Base-by-base conservation (phyloP, 1,140 invertebrate genomes). In the Lethocerus indicus region DNA sequence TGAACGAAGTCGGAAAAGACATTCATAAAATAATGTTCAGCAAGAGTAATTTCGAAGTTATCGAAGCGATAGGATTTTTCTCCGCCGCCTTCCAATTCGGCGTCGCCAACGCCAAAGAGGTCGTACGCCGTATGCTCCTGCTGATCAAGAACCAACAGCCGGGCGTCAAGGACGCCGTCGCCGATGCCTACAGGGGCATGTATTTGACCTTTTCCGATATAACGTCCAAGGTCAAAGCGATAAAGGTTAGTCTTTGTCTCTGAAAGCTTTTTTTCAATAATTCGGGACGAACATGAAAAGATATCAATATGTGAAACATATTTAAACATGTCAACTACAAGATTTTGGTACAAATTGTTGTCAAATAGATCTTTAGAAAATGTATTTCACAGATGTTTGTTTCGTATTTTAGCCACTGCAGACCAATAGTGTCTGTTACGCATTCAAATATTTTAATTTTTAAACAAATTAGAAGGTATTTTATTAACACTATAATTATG, bases 51-150 rank as follows among this genome's bases (percentile, higher is more conserved):
- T 72, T 79, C 1, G 88, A 91, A 63, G 79, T 88, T 0, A 71
- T 80, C 29, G 88, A 91, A 66, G 79, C 87, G 0, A 81, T 90
- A 36, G 76, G 84, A 43, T 85, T 92, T 60, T 83, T 92, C 54
- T 83, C 83, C 0, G 76, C 76, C 0, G 82, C 82, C 3, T 81
- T 78, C 60, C 75, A 84, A 58, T 87, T 88, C 61, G 76, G 79
- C 42, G 71, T 91, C 14, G 68, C 74, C 32, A 76, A 81, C 6
- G 77, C 83, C 12, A 72, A 79, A 57, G 55, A 64, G 23, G 83
- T 82, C 12, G 73, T 91, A 23, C 69, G 74, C 14, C 72, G 78
- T 57, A 88, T 90, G 73, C 62, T 92, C 40, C 67, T 74, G 42
- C 71, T 91, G 51, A 75, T 87, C 1, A 83, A 78, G 72, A 79